Evolutionary conservation across 2,797 vertebrate species (phyloP).

Genomic region (Neosalanx taihuensis): DNA sequence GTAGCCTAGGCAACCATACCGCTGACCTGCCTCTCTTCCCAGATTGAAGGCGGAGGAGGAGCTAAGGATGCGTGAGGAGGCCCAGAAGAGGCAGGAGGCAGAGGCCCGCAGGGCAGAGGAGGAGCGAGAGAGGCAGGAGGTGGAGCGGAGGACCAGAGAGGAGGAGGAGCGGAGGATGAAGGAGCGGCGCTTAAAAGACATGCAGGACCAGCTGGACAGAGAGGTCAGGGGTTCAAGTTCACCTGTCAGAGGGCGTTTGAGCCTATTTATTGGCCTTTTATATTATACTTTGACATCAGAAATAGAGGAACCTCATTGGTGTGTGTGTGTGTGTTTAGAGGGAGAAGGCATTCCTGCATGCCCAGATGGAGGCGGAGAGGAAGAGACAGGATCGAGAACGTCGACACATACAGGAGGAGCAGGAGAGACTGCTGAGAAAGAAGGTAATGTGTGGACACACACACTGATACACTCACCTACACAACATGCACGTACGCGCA

Average conservation of each 20-base stretch:
- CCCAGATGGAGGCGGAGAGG: slow-evolving; percentile 71
- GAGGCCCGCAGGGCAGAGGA: slow-evolving; percentile 78
- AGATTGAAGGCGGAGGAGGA: slow-evolving; percentile 87
- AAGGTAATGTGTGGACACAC: slow-evolving; percentile 59
- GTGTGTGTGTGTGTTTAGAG: slow-evolving; percentile 54
- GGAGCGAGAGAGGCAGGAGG: slow-evolving; percentile 76
- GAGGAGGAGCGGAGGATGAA: slow-evolving; percentile 75
- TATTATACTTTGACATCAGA: not conserved
- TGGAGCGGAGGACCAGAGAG: slow-evolving; percentile 74
- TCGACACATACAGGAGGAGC: slow-evolving; percentile 77
- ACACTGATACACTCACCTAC: not conserved
- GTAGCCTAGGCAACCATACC: too few species aligned
- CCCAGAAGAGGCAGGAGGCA: slow-evolving; percentile 72
- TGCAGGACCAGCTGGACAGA: slow-evolving; percentile 86
- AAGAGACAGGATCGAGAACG: slow-evolving; percentile 72
- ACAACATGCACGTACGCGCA: not conserved
- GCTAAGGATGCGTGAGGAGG: slow-evolving; percentile 82
- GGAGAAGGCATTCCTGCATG: slow-evolving; percentile 74
- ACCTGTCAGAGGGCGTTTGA: not conserved
- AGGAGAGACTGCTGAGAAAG: slow-evolving; percentile 77
- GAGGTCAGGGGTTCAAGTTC: slow-evolving; percentile 70
- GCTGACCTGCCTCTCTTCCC: slow-evolving; percentile 8
- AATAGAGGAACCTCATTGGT: not conserved
- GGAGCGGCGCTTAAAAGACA: slow-evolving; percentile 82
- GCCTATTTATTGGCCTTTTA: not conserved